Percentiles rank a stretch among this genome's conserved stretches.
These are phyloP conservation scores for Rutpela maculata DNA, from an alignment of 2,888 invertebrate genomes.

Conservation along the genomic window DNA sequence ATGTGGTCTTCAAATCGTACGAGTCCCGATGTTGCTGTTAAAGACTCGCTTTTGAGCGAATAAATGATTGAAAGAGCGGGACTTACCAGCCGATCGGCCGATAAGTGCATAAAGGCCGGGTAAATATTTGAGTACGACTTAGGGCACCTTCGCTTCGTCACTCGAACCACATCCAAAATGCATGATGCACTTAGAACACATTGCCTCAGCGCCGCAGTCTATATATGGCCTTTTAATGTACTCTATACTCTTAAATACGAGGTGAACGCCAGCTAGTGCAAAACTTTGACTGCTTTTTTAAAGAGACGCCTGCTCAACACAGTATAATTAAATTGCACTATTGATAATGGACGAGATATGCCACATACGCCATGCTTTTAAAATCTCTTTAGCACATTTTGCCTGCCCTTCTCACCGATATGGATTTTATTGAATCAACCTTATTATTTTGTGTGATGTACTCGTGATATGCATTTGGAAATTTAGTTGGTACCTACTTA, in stretches of 20 bases:
- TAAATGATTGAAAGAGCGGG: constrained; percentile 45
- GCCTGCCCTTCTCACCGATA: constrained; percentile 23
- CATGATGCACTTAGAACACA: constrained; percentile 61
- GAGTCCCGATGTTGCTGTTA: constrained; percentile 18
- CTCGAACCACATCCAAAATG: constrained; percentile 64
- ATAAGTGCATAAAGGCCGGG: constrained; percentile 60
- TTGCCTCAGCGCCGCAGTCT: constrained; percentile 50
- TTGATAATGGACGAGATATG: constrained; percentile 52
- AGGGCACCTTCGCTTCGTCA: constrained; percentile 60
- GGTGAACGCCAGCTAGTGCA: constrained; percentile 2
- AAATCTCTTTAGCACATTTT: constrained; percentile 29
- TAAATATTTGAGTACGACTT: constrained; percentile 65
- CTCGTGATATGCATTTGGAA: constrained; percentile 1
- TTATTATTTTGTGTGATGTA: constrained; percentile 24
- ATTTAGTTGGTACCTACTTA: background rate
- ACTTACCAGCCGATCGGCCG: constrained; percentile 47
- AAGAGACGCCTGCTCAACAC: constrained; percentile 10
- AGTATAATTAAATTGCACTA: constrained; percentile 50
- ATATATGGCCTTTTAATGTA: constrained; percentile 52
- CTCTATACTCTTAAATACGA: constrained; percentile 31
- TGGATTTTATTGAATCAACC: constrained; percentile 12
- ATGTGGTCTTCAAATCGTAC: constrained; percentile 24
- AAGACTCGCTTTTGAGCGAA: constrained; percentile 31
- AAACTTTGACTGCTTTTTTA: background rate
- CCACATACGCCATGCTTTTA: constrained; percentile 40